These are phyloP conservation scores for Oncopeltus fasciatus DNA, from an alignment of 1,140 invertebrate species.

Conservation along the genomic window DNA sequence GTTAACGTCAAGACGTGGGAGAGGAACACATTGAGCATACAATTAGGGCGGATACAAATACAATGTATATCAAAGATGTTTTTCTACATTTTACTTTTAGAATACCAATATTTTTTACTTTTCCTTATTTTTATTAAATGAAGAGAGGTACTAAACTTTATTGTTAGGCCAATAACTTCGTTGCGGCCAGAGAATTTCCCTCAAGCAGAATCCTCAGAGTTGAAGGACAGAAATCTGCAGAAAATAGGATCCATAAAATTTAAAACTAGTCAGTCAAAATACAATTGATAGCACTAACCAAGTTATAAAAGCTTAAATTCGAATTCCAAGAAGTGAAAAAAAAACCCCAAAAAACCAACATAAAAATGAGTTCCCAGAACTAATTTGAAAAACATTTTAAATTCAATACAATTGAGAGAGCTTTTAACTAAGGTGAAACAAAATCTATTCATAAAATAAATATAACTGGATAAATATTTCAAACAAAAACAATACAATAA, in stretches of 20 bases:
- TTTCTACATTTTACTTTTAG: slow-evolving; percentile 2
- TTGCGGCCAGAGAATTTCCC: not conserved
- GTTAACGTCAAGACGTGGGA: not conserved
- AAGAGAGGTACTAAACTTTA: not conserved
- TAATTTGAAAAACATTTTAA: too few relatives aligned
- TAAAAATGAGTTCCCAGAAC: not conserved
- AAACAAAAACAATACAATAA: slow-evolving; percentile 8
- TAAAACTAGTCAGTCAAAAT: slow-evolving; percentile 8
- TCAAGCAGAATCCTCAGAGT: not conserved
- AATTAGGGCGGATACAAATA: slow-evolving; percentile 10
- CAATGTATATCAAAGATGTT: slow-evolving; percentile 5
- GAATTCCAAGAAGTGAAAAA: not conserved
- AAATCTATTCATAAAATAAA: not conserved
- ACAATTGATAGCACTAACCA: slow-evolving; percentile 5
- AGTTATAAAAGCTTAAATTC: slow-evolving; percentile 10
- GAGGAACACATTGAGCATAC: slow-evolving; percentile 10
- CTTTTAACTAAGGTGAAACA: not conserved
- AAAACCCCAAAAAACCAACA: not conserved
- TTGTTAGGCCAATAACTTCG: not conserved
- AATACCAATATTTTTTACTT: not conserved
- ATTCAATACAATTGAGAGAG: not conserved
- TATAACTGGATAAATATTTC: not conserved
- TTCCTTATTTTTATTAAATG: too few relatives aligned
- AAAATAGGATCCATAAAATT: slow-evolving; percentile 7
- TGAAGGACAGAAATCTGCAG: not conserved